phyloP scores from a whole-genome alignment of 2,113 vertebrate genomes.

The Himantopus leucocephalus region DNA sequence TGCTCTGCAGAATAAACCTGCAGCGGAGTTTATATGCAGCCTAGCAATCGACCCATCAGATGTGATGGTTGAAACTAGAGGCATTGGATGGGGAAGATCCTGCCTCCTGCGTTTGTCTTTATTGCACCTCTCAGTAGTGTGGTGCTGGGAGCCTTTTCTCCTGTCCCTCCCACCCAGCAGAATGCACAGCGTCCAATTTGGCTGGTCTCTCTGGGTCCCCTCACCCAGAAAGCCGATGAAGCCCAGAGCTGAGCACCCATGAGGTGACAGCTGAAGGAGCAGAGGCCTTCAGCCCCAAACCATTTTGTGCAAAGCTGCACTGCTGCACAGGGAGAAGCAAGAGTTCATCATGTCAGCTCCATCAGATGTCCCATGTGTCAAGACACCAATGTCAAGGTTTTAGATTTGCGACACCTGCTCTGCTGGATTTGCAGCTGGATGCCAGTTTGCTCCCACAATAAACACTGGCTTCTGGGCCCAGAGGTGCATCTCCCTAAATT shows the following conservation, averaged over 20 bases:
- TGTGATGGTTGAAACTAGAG: neutral
- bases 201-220: neutral
- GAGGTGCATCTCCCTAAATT: neutral
- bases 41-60: neutral
- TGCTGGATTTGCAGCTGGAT: neutral
- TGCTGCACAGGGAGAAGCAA: neutral
- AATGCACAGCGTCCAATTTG: neutral
- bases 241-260: neutral
- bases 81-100: neutral
- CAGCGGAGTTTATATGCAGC: neutral
- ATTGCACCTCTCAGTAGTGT: neutral
- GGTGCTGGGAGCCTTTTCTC: neutral
- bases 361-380: neutral
- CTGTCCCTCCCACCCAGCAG: neutral
- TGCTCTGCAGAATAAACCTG: neutral
- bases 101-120: neutral
- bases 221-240: neutral
- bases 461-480: neutral
- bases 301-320: neutral
- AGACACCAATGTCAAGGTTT: neutral
- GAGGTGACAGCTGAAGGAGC: neutral
- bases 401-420: neutral
- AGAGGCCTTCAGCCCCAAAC: neutral
- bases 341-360: neutral
- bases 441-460: neutral